phyloP scores from a whole-genome alignment of 2,113 vertebrate species.

The Cavia aperea region DNA sequence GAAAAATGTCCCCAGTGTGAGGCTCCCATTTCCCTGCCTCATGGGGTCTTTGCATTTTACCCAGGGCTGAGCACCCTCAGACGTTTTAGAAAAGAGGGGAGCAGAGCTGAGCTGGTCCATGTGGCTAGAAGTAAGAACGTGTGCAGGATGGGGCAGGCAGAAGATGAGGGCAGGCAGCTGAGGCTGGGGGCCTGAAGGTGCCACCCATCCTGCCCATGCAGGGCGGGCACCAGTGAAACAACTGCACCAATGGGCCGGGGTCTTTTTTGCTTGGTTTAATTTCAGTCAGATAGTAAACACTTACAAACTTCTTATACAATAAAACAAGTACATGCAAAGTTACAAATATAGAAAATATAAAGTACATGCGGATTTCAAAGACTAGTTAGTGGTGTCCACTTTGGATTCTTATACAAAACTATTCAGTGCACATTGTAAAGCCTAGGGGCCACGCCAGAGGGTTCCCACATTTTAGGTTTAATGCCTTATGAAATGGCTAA shows the following conservation, averaged over 20 bases:
- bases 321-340: slow-evolving; percentile 68
- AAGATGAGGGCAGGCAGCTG: fast-evolving
- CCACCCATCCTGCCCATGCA: not conserved
- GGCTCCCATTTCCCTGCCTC: too few species aligned
- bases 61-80: not conserved
- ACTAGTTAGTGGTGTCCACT: slow-evolving; percentile 41
- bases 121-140: not conserved
- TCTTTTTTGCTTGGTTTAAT: slow-evolving; percentile 67
- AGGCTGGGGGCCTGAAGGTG: not conserved
- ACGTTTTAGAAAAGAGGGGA: not conserved
- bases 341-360: slow-evolving; percentile 72
- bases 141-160: not conserved
- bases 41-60: not conserved
- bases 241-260: not conserved
- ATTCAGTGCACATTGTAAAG: slow-evolving; percentile 41
- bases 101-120: not conserved
- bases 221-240: not conserved
- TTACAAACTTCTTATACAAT: slow-evolving; percentile 64
- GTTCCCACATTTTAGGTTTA: slow-evolving; percentile 32
- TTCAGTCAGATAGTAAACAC: slow-evolving; percentile 69
- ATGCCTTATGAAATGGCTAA: slow-evolving; percentile 54
- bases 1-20: not conserved
- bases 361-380: slow-evolving; percentile 64
- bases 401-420: slow-evolving; percentile 47
- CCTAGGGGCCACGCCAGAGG: slow-evolving; percentile 2